phyloP scores from a whole-genome alignment of 2,797 vertebrate species.

The Pteropus rufus region DNA sequence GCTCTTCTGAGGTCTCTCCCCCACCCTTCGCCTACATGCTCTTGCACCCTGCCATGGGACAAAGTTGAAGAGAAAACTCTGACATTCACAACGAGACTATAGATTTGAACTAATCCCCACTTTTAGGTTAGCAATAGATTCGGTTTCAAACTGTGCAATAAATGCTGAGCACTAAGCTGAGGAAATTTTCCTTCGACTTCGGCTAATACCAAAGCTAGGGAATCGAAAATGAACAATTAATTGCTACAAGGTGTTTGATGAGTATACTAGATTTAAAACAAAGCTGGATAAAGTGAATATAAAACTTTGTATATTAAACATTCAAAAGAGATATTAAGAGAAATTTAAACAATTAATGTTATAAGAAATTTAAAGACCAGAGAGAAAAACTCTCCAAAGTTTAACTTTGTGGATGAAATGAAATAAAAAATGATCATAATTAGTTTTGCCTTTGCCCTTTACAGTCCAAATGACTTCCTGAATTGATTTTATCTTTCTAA shows the following conservation, averaged over 20 bases:
- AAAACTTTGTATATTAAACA: background rate
- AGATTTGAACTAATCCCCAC: background rate
- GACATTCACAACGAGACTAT: background rate
- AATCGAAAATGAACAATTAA: background rate
- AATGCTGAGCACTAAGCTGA: background rate
- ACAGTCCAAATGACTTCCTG: slow-evolving; percentile 42
- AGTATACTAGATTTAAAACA: background rate
- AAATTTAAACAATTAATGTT: background rate
- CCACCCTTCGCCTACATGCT: background rate
- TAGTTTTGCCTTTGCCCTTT: slow-evolving; percentile 1
- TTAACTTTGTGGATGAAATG: slow-evolving; percentile 41
- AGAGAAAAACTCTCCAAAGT: background rate
- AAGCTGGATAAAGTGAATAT: background rate
- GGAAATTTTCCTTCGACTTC: background rate
- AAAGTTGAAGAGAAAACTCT: background rate
- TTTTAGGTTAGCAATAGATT: background rate
- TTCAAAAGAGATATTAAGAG: background rate
- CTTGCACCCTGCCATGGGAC: background rate
- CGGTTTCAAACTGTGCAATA: background rate
- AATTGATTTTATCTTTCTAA: slow-evolving; percentile 27
- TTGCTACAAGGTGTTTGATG: background rate
- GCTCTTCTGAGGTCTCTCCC: background rate
- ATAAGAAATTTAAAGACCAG: slow-evolving; percentile 22
- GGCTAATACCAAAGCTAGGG: background rate
- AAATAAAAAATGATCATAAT: background rate